Percentiles rank a stretch among this genome's conserved stretches.
These are phyloP conservation scores for Prunella himalayana DNA, from an alignment of 2,113 vertebrate species.

Conservation along the genomic window DNA sequence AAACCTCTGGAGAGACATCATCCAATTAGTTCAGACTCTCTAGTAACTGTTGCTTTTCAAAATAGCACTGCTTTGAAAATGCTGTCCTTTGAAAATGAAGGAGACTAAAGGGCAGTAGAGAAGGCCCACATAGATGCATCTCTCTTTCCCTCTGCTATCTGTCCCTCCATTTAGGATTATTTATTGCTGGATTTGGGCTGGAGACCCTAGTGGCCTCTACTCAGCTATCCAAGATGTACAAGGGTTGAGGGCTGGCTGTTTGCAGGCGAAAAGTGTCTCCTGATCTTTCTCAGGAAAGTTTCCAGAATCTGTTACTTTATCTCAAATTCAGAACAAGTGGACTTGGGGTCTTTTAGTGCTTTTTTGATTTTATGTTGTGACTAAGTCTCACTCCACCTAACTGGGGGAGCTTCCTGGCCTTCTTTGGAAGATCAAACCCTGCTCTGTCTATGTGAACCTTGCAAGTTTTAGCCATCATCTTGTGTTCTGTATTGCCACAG, in stretches of 20 bases:
- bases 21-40: neutral
- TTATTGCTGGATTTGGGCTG: neutral
- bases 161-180: neutral
- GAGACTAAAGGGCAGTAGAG: neutral
- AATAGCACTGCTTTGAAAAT: neutral
- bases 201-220: neutral
- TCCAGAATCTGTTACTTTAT: neutral
- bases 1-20: neutral
- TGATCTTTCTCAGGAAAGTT: neutral
- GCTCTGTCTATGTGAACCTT: neutral
- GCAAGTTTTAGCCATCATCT: neutral
- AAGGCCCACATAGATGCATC: accelerated
- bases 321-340: neutral
- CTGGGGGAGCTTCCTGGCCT: neutral
- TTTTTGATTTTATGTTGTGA: neutral
- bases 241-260: neutral
- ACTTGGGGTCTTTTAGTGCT: neutral
- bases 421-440: neutral
- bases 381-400: neutral
- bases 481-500: neutral
- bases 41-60: neutral
- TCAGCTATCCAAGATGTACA: neutral
- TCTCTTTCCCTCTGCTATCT: neutral
- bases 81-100: neutral
- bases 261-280: neutral